Evolutionary conservation across 1,140 invertebrate species (phyloP).

Genomic region (Mactra quadrangularis): DNA sequence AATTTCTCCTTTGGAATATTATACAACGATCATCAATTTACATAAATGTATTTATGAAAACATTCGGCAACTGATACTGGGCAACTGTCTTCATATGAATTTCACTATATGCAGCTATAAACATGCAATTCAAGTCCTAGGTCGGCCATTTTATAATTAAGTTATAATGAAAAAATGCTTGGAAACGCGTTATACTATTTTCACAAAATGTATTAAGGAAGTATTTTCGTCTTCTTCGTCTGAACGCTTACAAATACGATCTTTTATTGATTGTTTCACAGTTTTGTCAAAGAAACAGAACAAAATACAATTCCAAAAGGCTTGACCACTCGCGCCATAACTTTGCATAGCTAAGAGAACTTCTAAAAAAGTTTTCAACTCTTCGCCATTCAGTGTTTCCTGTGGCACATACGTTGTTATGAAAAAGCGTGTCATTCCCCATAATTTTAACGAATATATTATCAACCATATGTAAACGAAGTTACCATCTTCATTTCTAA

Average conservation of each 20-base stretch:
- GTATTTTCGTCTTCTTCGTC: too few relatives aligned
- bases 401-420: neutral
- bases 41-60: too few relatives aligned
- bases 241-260: neutral
- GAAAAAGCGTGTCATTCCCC: conserved; percentile 56
- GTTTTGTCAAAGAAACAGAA: conserved; percentile 61
- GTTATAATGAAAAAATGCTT: too few relatives aligned
- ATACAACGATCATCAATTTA: too few relatives aligned
- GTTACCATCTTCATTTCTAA: conserved; percentile 40
- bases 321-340: conserved; percentile 61
- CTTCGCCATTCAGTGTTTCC: neutral
- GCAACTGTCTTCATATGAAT: too few relatives aligned
- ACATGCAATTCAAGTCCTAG: too few relatives aligned
- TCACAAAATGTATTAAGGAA: too few relatives aligned
- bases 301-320: conserved; percentile 60
- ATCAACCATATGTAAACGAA: conserved; percentile 37
- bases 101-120: too few relatives aligned
- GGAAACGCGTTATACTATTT: too few relatives aligned
- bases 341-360: conserved; percentile 51
- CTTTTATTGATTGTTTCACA: conserved; percentile 10
- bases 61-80: too few relatives aligned
- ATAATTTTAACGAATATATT: conserved; percentile 29
- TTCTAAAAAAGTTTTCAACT: conserved; percentile 3
- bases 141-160: too few relatives aligned
- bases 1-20: too few relatives aligned